phyloP scores from a whole-genome alignment of 1,140 invertebrate species.

The Chlorops oryzae region DNA sequence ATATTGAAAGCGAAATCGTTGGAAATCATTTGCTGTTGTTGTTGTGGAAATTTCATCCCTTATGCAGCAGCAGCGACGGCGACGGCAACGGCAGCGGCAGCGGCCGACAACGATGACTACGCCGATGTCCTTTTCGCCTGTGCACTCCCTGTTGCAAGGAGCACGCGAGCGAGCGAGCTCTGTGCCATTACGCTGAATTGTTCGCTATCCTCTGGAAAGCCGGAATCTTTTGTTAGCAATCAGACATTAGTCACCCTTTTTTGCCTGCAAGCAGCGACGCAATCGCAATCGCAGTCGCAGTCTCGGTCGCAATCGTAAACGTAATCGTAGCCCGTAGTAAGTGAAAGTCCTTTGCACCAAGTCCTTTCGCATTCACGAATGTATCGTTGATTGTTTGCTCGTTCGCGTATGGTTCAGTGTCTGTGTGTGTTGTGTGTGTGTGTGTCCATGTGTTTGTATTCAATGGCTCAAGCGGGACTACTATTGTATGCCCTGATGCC shows the following conservation, averaged over 20 bases:
- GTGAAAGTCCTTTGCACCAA: constrained; percentile 45
- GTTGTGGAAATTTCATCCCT: constrained; percentile 22
- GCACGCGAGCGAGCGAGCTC: no score
- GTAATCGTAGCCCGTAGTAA: constrained; percentile 13
- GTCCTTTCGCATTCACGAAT: no score
- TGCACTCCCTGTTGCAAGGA: background rate
- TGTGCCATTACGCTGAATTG: no score
- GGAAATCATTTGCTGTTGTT: constrained; percentile 22
- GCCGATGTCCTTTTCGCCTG: constrained; percentile 42
- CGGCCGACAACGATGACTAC: constrained; percentile 39
- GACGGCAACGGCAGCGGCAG: no score
- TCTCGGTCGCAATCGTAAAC: constrained; percentile 9
- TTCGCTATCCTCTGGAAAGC: constrained; percentile 28
- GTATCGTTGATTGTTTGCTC: no score
- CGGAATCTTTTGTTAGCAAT: constrained; percentile 48
- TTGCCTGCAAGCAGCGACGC: constrained; percentile 12
- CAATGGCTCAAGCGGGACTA: no score
- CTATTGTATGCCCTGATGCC: no score
- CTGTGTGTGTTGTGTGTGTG: no score
- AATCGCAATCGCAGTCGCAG: background rate
- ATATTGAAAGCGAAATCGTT: constrained; percentile 43
- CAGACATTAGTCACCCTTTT: constrained; percentile 47
- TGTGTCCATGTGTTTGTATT: no score
- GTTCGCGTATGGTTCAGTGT: no score
- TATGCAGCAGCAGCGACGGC: no score